Conservation (phyloP, 1,140 invertebrate species). For the Megalonaias nervosa region DNA sequence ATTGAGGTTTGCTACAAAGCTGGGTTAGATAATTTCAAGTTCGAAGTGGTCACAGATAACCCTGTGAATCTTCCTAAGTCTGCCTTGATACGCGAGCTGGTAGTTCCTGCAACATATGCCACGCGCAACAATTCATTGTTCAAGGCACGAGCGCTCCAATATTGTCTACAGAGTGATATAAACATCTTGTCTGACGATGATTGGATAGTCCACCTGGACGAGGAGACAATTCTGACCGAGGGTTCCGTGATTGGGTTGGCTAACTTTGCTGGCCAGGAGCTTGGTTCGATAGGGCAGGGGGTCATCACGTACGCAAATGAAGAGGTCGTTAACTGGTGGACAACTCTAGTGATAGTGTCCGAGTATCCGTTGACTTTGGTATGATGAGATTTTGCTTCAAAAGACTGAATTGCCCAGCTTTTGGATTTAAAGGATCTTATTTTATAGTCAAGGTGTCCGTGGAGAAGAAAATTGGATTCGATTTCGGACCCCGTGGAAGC, state of each 20-base stretch:
- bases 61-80: constrained; percentile 81
- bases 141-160: constrained; percentile 96
- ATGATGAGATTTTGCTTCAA: constrained; percentile 94
- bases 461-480: constrained; percentile 92
- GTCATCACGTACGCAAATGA: constrained; percentile 98
- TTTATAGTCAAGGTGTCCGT: constrained; percentile 82
- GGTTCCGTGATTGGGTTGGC: constrained; percentile 89
- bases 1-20: constrained; percentile 90
- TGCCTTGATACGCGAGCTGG: constrained; percentile 83
- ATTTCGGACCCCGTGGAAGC: constrained; percentile 94
- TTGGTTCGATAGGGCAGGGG: constrained; percentile 96
- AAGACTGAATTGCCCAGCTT: constrained; percentile 93
- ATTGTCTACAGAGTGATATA: constrained; percentile 92
- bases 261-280: constrained; percentile 95
- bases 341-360: constrained; percentile 97
- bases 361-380: constrained; percentile 93
- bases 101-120: constrained; percentile 88
- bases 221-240: constrained; percentile 95
- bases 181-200: constrained; percentile 91
- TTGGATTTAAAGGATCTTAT: constrained; percentile 89
- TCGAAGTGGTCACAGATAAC: constrained; percentile 98
- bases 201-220: constrained; percentile 98
- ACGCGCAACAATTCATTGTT: constrained; percentile 94
- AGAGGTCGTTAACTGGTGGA: constrained; percentile 95
- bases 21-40: constrained; percentile 95